phyloP scores from a whole-genome alignment of 1,140 invertebrate genomes.

The Danaus melanippus region DNA sequence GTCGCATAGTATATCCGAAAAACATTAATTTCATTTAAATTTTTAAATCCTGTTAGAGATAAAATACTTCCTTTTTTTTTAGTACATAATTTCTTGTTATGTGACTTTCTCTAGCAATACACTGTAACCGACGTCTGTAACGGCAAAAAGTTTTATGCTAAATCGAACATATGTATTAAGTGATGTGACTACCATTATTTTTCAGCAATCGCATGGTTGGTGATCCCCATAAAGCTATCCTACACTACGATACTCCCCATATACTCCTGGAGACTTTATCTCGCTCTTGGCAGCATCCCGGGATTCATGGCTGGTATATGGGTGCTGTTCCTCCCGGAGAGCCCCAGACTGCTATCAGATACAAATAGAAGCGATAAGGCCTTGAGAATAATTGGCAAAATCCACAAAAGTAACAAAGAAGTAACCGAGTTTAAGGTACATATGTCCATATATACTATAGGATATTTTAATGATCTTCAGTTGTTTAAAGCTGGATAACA shows the following conservation, averaged over 20 bases:
- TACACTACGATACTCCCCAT: constrained; percentile 47
- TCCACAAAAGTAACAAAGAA: constrained; percentile 76
- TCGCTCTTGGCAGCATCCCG: constrained; percentile 73
- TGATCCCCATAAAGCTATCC: constrained; percentile 74
- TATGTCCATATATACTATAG: not conserved
- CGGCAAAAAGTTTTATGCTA: no score
- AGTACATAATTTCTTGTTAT: no score
- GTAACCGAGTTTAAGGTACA: constrained; percentile 50
- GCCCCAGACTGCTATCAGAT: constrained; percentile 81
- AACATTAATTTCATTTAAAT: no score
- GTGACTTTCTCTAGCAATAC: no score
- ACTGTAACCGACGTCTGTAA: no score
- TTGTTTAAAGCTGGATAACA: constrained; percentile 2
- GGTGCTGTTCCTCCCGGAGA: constrained; percentile 79
- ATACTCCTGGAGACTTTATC: constrained; percentile 78
- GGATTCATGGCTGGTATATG: constrained; percentile 73
- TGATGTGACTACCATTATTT: constrained; percentile 7
- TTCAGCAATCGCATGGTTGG: constrained; percentile 76
- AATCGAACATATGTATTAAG: no score
- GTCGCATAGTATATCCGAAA: no score
- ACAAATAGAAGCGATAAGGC: constrained; percentile 76
- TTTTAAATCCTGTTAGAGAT: no score
- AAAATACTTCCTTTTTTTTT: no score
- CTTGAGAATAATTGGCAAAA: constrained; percentile 73
- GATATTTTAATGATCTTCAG: not conserved